phyloP scores from a whole-genome alignment of 2,113 vertebrate species.

The Cariama cristata region DNA sequence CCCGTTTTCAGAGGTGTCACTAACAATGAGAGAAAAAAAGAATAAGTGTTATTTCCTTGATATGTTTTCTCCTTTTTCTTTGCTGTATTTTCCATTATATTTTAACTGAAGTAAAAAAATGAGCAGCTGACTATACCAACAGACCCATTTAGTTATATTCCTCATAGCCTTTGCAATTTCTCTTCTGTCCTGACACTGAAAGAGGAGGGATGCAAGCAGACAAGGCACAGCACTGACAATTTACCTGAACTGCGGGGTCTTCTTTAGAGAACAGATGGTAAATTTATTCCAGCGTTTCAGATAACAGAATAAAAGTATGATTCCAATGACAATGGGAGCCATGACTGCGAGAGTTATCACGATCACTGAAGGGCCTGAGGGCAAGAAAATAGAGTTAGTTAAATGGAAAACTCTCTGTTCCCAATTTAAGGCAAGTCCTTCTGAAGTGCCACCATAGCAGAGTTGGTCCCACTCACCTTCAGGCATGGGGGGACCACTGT shows the following conservation, averaged over 20 bases:
- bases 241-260: conserved; percentile 74
- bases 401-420: neutral
- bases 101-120: neutral
- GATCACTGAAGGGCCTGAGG: conserved; percentile 12
- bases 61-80: neutral
- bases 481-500: conserved; percentile 87
- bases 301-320: conserved; percentile 52
- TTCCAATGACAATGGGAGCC: conserved; percentile 39
- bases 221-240: neutral
- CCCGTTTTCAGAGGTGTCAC: conserved; percentile 72
- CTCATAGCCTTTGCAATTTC: neutral
- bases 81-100: neutral
- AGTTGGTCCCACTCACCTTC: conserved; percentile 60
- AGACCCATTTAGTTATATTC: neutral
- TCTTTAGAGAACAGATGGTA: conserved; percentile 51
- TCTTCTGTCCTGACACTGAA: neutral
- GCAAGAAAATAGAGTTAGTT: neutral
- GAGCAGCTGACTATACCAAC: neutral
- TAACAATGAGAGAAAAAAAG: conserved; percentile 3
- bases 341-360: conserved; percentile 51
- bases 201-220: neutral
- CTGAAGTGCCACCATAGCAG: neutral
- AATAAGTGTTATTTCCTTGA: neutral
- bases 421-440: neutral
- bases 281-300: conserved; percentile 69